These are phyloP conservation scores for Melanargia galathea DNA, from an alignment of 2,888 invertebrate species.

Conservation along the genomic window DNA sequence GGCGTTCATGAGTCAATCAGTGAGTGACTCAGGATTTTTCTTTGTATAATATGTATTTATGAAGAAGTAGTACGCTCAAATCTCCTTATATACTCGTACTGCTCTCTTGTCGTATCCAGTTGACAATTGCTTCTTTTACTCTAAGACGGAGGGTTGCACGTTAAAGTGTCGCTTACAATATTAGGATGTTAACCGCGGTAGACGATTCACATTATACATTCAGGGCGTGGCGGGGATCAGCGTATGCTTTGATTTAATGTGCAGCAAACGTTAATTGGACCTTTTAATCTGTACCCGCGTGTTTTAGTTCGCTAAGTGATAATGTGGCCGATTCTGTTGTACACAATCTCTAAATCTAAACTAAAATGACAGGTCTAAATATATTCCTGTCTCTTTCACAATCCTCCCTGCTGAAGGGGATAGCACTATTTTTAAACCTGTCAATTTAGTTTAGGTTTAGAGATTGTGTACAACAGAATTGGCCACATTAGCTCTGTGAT, in stretches of 20 bases:
- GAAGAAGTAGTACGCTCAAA: not conserved
- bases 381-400: too few species aligned
- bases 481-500: too few species aligned
- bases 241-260: constrained; percentile 65
- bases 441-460: too few species aligned
- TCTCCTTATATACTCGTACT: not conserved
- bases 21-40: too few species aligned
- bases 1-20: too few species aligned
- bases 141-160: constrained; percentile 45
- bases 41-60: too few species aligned
- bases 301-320: constrained; percentile 32
- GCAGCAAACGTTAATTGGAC: constrained; percentile 59
- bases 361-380: too few species aligned
- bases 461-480: too few species aligned
- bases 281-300: constrained; percentile 43
- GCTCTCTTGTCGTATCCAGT: constrained; percentile 9
- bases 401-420: too few species aligned
- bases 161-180: constrained; percentile 79
- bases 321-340: too few species aligned
- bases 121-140: not conserved
- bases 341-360: too few species aligned
- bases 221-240: constrained; percentile 46
- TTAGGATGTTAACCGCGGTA: constrained; percentile 79
- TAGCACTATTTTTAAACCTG: too few species aligned
- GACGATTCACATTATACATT: constrained; percentile 80